Base-by-base conservation (phyloP, 2,797 vertebrate genomes). In the Lithobates sylvaticus region DNA sequence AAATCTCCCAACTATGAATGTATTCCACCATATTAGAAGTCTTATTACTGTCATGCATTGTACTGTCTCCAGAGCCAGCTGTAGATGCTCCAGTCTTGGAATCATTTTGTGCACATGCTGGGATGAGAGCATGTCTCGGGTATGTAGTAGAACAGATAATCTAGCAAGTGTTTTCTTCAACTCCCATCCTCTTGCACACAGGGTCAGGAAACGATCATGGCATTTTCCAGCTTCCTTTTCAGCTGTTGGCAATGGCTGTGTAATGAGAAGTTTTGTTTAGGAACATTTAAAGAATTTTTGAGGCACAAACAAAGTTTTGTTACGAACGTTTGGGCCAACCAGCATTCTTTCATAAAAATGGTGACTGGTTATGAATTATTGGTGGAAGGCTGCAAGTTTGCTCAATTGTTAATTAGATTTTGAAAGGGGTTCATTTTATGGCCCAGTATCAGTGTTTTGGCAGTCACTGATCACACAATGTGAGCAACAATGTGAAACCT, bases 201-300 rank as follows among this genome's bases (percentile, higher is more conserved):
- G 47, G 79, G 79, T n/a, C 68, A 72, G 69, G 69, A 72, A 61
- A 18, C 3, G n/a, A 58, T 21, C 47, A 34, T 36, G 79, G 69
- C 79, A 81, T 81, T 27, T 81, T 16, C 32, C 3, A 10, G 67
- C 78, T 81, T 81, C 78, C 78, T 65, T 12, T 72, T 80, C 69
- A 85, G 77, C 84, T 85, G 76, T 65, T 73, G 68, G 69, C 29
- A 54, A 78, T 34, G 54, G 44, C 26, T 47, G 5, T 76, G 73
- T 71, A 68, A 78, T 58, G 39, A 72, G 47, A 34, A 72, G n/a
- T 72, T 81, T 81, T 86, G 65, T 86, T 67, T 61, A 58, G 84
- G 78, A 69, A 39, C 34, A 81, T 39, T 32, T 67, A 32, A 70
- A 86, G 73, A 86, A 76, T 81, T 29, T 86, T 32, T 81, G 65